Percentiles rank a stretch among this genome's conserved stretches.
Evolutionary conservation across 2,113 vertebrate genomes (phyloP).

Genomic region (Riparia riparia): DNA sequence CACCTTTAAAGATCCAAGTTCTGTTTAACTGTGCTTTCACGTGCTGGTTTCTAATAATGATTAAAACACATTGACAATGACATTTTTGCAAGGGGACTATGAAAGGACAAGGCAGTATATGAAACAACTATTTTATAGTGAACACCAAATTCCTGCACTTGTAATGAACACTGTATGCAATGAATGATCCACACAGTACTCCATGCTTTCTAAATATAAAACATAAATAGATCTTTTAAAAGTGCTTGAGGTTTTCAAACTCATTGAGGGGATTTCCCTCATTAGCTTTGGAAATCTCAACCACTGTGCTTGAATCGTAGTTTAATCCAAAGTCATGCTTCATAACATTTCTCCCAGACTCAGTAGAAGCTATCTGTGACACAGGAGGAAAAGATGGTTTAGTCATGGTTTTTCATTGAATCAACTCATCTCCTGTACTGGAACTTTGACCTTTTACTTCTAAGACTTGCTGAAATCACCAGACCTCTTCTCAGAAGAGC

Average conservation of each 20-base stretch:
- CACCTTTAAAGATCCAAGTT: constrained; percentile 3
- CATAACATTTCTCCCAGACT: neutral
- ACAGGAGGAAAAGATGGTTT: constrained; percentile 12
- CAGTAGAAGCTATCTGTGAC: neutral
- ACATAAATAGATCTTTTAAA: constrained; percentile 1
- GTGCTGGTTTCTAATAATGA: constrained; percentile 13
- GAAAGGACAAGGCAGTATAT: constrained; percentile 13
- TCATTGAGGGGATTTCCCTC: constrained; percentile 44
- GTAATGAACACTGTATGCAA: neutral
- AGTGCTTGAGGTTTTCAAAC: neutral
- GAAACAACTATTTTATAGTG: neutral
- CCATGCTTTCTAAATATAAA: neutral
- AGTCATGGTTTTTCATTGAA: constrained; percentile 18
- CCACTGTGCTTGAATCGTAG: neutral
- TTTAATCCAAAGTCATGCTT: neutral
- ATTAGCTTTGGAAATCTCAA: constrained; percentile 20
- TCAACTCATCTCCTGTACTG: neutral
- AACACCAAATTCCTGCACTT: constrained; percentile 36
- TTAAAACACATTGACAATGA: constrained; percentile 22
- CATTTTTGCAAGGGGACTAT: constrained; percentile 30
- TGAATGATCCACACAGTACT: neutral
- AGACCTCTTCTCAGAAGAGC: constrained; percentile 6
- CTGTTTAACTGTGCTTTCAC: constrained; percentile 16
- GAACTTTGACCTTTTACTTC: constrained; percentile 43
- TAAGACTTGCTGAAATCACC: constrained; percentile 29